A percentile compares a stretch with the other conserved stretches of the same genome.
Evolutionary conservation across 2,113 vertebrate species (phyloP).

Genomic region (Thunnus thynnus): DNA sequence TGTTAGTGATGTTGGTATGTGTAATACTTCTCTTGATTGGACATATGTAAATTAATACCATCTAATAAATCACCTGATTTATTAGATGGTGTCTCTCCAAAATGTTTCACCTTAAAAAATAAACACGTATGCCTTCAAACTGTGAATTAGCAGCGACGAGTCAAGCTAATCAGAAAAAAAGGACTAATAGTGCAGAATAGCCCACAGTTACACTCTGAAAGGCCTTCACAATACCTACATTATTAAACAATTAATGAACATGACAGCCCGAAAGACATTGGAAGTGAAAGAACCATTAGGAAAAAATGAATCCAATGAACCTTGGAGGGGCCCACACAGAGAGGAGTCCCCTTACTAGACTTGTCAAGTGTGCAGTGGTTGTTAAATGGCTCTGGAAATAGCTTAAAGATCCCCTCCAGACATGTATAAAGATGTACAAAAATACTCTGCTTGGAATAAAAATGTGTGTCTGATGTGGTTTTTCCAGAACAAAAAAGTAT

Average conservation of each 20-base stretch:
- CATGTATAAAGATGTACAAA: too few relatives aligned
- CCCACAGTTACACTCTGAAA: constrained; percentile 17
- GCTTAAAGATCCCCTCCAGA: too few relatives aligned
- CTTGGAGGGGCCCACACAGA: neutral
- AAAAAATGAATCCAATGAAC: neutral
- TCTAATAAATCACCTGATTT: constrained; percentile 21
- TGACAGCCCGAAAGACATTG: constrained; percentile 20
- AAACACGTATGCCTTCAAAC: constrained; percentile 2
- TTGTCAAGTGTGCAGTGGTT: neutral
- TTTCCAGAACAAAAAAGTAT: too few relatives aligned
- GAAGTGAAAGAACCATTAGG: neutral
- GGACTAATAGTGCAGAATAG: neutral
- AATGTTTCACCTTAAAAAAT: neutral
- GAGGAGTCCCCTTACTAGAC: neutral
- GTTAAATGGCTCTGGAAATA: too few relatives aligned
- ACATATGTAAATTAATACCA: constrained; percentile 1
- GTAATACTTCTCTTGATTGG: neutral
- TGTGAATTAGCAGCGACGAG: neutral
- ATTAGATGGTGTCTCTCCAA: neutral
- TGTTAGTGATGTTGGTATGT: neutral
- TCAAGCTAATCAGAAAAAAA: constrained; percentile 8
- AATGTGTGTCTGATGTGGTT: too few relatives aligned
- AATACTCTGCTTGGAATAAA: too few relatives aligned
- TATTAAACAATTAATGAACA: constrained; percentile 32
- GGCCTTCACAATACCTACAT: constrained; percentile 17